phyloP scores from a whole-genome alignment of 2,113 vertebrate genomes.

The Tonatia bakeri region DNA sequence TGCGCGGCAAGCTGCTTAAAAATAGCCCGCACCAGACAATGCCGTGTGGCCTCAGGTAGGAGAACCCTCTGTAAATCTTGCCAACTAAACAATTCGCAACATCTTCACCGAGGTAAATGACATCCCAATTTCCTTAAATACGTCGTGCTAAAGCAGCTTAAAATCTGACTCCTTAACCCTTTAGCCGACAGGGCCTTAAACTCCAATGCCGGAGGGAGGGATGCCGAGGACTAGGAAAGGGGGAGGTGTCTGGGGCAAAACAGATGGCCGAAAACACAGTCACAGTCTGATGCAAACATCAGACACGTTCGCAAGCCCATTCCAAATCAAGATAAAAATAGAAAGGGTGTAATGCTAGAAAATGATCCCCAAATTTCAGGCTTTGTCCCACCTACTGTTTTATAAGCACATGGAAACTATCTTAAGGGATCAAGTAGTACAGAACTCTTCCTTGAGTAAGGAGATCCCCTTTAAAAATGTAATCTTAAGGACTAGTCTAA shows the following conservation, averaged over 20 bases:
- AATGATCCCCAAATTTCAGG: background rate
- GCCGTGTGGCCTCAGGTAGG: slow-evolving; percentile 78
- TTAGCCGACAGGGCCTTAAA: slow-evolving; percentile 7
- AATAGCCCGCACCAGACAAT: slow-evolving; percentile 82
- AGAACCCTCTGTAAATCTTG: slow-evolving; percentile 64
- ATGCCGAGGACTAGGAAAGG: background rate
- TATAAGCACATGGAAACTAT: slow-evolving; percentile 40
- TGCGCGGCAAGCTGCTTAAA: slow-evolving; percentile 85
- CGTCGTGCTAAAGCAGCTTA: slow-evolving; percentile 2
- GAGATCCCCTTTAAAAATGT: background rate
- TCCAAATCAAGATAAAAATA: background rate
- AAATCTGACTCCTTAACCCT: slow-evolving; percentile 72
- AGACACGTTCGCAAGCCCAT: background rate
- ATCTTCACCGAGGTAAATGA: slow-evolving; percentile 52
- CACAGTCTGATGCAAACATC: background rate
- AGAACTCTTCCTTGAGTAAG: slow-evolving; percentile 13
- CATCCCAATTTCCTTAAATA: slow-evolving; percentile 27
- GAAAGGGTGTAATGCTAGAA: background rate
- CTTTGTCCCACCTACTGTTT: background rate
- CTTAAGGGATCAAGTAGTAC: background rate
- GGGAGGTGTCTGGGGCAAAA: background rate
- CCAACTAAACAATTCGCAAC: slow-evolving; percentile 45
- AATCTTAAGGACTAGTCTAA: background rate
- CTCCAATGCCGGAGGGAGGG: background rate
- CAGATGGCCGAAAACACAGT: background rate